Evolutionary conservation across 1,140 invertebrate genomes (phyloP).

Genomic region (Temnothorax curvispinosus): DNA sequence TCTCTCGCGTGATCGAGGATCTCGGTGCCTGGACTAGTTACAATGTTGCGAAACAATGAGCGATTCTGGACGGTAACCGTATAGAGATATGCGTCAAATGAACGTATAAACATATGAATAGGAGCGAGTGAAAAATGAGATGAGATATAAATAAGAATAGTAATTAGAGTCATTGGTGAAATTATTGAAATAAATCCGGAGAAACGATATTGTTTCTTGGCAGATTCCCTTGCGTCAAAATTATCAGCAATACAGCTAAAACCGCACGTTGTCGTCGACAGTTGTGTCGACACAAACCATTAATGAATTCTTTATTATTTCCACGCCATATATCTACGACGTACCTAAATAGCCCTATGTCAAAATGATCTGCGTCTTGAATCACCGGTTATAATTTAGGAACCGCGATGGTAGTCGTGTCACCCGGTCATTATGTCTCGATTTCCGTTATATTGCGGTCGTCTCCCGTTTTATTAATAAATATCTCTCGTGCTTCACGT

Average conservation of each 20-base stretch:
- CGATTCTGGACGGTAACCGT: background rate
- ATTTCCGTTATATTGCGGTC: slow-evolving; percentile 2
- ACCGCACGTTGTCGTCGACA: background rate
- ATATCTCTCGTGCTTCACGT: background rate
- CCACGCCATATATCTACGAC: too few relatives aligned
- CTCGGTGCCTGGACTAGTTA: slow-evolving; percentile 17
- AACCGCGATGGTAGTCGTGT: background rate
- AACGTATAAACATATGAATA: background rate
- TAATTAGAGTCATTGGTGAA: background rate
- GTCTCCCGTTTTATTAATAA: slow-evolving; percentile 30
- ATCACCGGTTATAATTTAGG: background rate
- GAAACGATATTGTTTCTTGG: background rate
- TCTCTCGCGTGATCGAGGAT: slow-evolving; percentile 17
- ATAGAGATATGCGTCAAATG: background rate
- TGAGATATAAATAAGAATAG: background rate
- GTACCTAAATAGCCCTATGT: slow-evolving; percentile 8
- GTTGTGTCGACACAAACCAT: background rate
- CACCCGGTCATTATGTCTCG: slow-evolving; percentile 2
- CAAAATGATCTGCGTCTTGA: slow-evolving; percentile 9
- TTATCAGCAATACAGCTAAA: background rate
- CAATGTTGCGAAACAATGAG: slow-evolving; percentile 4
- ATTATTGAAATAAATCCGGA: background rate
- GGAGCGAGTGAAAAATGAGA: background rate
- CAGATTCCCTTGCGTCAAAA: background rate
- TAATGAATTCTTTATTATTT: slow-evolving; percentile 1